Conservation (phyloP, 1,140 invertebrate species). For the Globodera ellingtonae region DNA sequence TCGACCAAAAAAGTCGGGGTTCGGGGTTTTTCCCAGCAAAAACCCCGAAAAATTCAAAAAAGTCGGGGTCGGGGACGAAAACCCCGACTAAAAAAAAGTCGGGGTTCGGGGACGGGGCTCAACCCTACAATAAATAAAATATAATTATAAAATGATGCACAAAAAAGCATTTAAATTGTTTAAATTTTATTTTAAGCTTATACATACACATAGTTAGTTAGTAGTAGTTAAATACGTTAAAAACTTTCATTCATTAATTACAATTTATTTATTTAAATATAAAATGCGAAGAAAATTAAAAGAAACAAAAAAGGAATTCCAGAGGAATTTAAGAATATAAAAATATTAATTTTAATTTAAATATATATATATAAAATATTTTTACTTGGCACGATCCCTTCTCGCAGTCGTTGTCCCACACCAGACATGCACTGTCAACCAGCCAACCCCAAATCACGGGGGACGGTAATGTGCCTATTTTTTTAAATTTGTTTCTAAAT, state of each 20-base stretch:
- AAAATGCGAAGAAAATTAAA: no score
- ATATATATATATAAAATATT: not conserved
- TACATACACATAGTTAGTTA: not conserved
- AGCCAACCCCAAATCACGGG: constrained; percentile 66
- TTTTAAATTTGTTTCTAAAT: constrained; percentile 10
- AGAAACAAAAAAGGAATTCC: no score
- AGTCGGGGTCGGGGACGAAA: no score
- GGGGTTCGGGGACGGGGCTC: no score
- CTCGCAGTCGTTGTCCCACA: constrained; percentile 64
- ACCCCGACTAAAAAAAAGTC: no score
- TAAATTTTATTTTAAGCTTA: not conserved
- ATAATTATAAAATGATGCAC: no score
- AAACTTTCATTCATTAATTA: not conserved
- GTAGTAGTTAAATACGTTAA: not conserved
- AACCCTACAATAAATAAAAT: no score
- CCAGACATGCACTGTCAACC: constrained; percentile 65
- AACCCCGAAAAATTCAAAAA: no score
- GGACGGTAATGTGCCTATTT: constrained; percentile 64
- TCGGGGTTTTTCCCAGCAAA: no score
- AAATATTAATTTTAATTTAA: no score
- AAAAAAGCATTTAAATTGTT: not conserved
- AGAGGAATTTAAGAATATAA: no score
- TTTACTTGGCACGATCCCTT: constrained; percentile 65
- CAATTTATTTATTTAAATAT: not conserved
- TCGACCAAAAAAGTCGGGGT: no score